Conservation (phyloP, 2,888 invertebrate genomes). For the Polydesmus complanatus region DNA sequence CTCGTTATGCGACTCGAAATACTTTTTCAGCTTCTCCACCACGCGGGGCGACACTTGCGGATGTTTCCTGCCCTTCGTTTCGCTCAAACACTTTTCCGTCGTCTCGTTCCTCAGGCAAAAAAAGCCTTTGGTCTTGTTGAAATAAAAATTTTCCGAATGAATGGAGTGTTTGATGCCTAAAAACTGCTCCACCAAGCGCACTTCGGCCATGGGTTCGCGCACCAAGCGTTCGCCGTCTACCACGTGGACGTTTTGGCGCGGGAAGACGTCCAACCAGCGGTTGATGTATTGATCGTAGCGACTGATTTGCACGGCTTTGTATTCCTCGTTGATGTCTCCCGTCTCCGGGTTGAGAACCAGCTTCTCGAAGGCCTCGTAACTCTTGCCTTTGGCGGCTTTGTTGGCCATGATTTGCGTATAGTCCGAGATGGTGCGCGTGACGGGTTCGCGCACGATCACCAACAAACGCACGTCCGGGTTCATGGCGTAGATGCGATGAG, state of each 20-base stretch:
- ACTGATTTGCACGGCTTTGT: conserved; percentile 47
- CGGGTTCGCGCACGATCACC: conserved; percentile 88
- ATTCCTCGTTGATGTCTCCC: conserved; percentile 31
- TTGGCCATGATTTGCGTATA: conserved; percentile 76
- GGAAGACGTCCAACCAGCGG: conserved; percentile 83
- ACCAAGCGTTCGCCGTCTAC: conserved; percentile 88
- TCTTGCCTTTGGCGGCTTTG: conserved; percentile 21
- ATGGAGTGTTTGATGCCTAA: conserved; percentile 57
- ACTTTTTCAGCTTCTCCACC: conserved; percentile 62
- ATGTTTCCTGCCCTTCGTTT: conserved; percentile 71
- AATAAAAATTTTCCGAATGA: conserved; percentile 79
- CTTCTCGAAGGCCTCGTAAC: conserved; percentile 49
- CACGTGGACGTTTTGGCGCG: conserved; percentile 76
- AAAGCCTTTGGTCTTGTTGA: conserved; percentile 92
- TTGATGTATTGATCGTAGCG: conserved; percentile 82
- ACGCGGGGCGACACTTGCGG: conserved; percentile 68
- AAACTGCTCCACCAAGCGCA: conserved; percentile 74
- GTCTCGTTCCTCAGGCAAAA: conserved; percentile 51
- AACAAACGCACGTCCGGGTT: conserved; percentile 81
- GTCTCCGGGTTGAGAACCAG: conserved; percentile 30
- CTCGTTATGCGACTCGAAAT: conserved; percentile 82
- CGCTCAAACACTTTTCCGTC: conserved; percentile 70
- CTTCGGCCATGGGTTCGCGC: conserved; percentile 74
- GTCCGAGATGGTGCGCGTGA: conserved; percentile 89
- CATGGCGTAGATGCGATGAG: conserved; percentile 85